Evolutionary conservation across 2,797 vertebrate species (phyloP).

Genomic region (Pampus argenteus): DNA sequence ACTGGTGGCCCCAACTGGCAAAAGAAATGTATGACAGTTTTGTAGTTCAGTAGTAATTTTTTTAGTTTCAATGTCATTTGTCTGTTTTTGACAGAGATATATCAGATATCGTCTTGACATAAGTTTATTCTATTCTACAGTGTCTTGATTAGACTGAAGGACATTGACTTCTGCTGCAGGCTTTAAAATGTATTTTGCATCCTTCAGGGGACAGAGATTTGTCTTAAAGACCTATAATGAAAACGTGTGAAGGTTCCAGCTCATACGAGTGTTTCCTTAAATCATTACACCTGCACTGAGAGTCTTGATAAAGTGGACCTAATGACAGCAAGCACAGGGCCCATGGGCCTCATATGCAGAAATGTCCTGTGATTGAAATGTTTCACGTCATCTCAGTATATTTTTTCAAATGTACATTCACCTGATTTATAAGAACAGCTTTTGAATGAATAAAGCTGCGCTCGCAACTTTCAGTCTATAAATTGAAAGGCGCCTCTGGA

Average conservation of each 20-base stretch:
- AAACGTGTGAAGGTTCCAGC: not conserved
- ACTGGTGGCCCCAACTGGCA: too few relatives aligned
- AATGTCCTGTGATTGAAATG: conserved; percentile 17
- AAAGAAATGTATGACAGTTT: too few relatives aligned
- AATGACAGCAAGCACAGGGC: not conserved
- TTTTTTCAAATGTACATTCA: conserved; percentile 9
- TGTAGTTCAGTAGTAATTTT: too few relatives aligned
- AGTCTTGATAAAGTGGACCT: conserved; percentile 1
- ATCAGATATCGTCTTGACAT: not conserved
- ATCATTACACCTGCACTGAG: not conserved
- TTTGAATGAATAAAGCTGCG: not conserved
- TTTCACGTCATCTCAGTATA: conserved; percentile 18
- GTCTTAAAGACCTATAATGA: not conserved
- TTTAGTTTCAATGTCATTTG: too few relatives aligned
- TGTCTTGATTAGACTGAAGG: not conserved
- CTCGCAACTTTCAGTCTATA: conserved; percentile 1
- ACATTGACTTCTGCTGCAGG: not conserved
- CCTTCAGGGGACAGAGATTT: not conserved
- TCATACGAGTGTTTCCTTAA: not conserved
- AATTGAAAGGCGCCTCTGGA: conserved; percentile 17
- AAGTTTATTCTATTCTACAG: not conserved
- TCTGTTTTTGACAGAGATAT: not conserved
- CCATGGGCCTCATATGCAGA: conserved; percentile 1
- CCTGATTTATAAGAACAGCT: conserved; percentile 31
- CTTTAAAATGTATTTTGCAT: conserved; percentile 2